Base-by-base conservation (phyloP, 2,888 invertebrate genomes). In the Drosophila picticornis region DNA sequence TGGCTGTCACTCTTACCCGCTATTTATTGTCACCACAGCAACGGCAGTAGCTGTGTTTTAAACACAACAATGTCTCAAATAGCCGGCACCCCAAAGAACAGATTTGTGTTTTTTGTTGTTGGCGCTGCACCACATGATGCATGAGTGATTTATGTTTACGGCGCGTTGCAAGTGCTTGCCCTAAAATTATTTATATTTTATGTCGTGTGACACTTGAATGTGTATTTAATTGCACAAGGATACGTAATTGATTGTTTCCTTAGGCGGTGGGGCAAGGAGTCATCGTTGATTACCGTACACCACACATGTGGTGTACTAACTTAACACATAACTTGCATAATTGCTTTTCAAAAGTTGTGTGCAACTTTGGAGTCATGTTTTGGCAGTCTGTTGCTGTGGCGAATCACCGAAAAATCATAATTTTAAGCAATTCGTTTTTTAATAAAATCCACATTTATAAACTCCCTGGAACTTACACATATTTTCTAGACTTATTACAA, bases 101-200 rank as follows among this genome's bases (percentile, higher is more conserved):
- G 71, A 65, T 69, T 73, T 56, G 55, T 71, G 74, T 80, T 77
- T 60, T 59, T 51, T 66, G 60, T 56, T 72, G 65, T 76, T 61
- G 70, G 29, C 32, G 55, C 58, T 68, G 75, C 75, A 79, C 88
- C 85, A 77, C 86, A 80, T 87, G 87, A 88, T 90, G 80, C 82
- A 78, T 82, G 86, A 87, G 86, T 87, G 87, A 87, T 87, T 87
- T 88, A 88, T 87, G 86, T 80, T 69, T 57, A 52, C 51, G 66
- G 56, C 71, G 40, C 60, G 48, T 36, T 67, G 77, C 67, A 74
- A 73, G 73, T 75, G 52, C 71, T 62, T 66, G 66, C 69, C 53
- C 51, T 67, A 13, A 73, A 64, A 83, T 82, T 81, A 79, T 83
- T 77, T 76, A 79, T 75, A 71, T 74, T 74, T 52, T 83, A 75